Percentiles rank a stretch among this genome's conserved stretches.
phyloP scores from a whole-genome alignment of 2,113 vertebrate genomes.

The Aptenodytes patagonicus region DNA sequence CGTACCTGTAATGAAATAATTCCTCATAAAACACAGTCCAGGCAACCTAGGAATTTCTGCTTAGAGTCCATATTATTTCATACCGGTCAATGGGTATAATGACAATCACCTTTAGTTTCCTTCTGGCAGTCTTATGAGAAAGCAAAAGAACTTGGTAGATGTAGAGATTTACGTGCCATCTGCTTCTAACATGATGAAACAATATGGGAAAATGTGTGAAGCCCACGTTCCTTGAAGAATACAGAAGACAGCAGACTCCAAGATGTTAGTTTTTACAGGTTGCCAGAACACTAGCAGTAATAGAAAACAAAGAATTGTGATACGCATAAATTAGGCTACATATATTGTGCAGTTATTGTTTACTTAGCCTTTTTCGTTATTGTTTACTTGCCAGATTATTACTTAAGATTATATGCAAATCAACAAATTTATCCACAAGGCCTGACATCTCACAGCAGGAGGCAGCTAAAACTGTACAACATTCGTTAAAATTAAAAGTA shows the following conservation, averaged over 20 bases:
- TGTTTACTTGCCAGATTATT: neutral
- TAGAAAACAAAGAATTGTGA: neutral
- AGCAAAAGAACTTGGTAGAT: neutral
- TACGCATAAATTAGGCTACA: neutral
- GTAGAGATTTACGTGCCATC: neutral
- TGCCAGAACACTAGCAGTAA: neutral
- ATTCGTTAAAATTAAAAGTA: neutral
- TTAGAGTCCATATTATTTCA: neutral
- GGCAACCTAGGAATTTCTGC: neutral
- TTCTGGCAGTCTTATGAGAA: neutral
- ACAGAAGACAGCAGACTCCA: neutral
- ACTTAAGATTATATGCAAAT: neutral
- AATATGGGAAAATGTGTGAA: neutral
- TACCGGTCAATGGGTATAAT: neutral
- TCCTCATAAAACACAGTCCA: neutral
- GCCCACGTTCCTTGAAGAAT: neutral
- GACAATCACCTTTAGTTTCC: neutral
- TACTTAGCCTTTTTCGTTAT: neutral
- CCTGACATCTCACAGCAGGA: neutral
- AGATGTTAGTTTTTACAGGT: neutral
- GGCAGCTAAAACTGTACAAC: neutral
- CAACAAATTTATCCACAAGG: neutral
- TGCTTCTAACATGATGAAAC: neutral
- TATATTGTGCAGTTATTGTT: neutral
- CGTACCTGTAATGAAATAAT: neutral